Evolutionary conservation across 1,140 invertebrate genomes (phyloP).

Genomic region (Trinorchestia longiramus): DNA sequence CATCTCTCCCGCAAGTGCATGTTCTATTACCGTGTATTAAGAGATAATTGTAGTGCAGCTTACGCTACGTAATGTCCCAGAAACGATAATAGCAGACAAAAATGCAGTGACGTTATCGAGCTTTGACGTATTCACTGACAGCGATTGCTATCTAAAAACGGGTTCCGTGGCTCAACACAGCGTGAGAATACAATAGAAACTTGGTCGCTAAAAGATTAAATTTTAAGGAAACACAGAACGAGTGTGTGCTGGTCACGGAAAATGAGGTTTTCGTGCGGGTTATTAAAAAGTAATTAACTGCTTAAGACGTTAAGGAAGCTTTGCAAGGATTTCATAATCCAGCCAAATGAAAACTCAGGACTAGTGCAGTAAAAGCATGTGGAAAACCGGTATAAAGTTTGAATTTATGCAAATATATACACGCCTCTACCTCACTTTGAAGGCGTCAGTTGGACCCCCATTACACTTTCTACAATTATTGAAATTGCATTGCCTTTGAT

Average conservation of each 20-base stretch:
- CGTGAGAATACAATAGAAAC: not conserved
- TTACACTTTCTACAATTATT: not conserved
- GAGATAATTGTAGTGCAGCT: not conserved
- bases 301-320: not conserved
- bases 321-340: not conserved
- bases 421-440: not conserved
- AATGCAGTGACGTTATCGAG: not conserved
- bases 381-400: not conserved
- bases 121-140: not conserved
- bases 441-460: not conserved
- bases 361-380: not conserved
- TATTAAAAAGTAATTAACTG: not conserved
- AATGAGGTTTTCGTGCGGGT: not conserved
- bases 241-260: not conserved
- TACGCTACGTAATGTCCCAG: not conserved
- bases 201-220: not conserved
- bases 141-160: not conserved
- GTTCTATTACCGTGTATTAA: not conserved
- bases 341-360: not conserved
- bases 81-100: not conserved
- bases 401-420: not conserved
- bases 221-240: not conserved
- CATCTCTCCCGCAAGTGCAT: not conserved
- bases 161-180: not conserved
- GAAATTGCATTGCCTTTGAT: not conserved